Evolutionary conservation across 2,797 vertebrate genomes (phyloP).

Genomic region (Avahi laniger): DNA sequence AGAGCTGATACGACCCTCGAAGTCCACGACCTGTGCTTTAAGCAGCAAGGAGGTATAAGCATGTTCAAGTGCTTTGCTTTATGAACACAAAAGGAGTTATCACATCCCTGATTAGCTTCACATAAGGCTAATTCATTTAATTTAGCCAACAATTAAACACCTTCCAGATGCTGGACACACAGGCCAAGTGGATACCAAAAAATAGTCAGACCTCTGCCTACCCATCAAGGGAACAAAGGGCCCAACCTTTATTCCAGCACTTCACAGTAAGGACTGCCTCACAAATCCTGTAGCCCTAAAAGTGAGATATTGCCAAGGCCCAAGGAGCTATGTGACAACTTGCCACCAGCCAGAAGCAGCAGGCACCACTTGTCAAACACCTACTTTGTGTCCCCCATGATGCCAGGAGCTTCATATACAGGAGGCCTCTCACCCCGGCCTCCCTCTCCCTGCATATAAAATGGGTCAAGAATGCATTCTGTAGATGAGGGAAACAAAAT

Average conservation of each 20-base stretch:
- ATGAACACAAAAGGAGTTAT: not conserved
- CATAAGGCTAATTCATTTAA: not conserved
- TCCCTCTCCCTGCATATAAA: not conserved
- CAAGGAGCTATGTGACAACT: not conserved
- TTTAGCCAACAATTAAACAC: not conserved
- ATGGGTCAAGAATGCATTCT: not conserved
- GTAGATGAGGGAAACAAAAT: not conserved
- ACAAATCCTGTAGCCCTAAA: not conserved
- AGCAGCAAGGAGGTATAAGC: not conserved
- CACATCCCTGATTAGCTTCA: not conserved
- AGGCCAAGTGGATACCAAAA: not conserved
- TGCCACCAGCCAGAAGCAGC: not conserved
- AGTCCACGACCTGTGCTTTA: not conserved
- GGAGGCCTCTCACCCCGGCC: not conserved
- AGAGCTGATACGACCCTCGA: not conserved
- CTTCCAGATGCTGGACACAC: not conserved
- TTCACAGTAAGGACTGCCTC: not conserved
- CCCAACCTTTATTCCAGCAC: not conserved
- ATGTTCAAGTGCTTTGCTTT: not conserved
- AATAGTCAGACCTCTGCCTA: not conserved
- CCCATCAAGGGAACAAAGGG: not conserved
- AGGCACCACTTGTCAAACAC: no score
- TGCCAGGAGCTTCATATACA: not conserved
- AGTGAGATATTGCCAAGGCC: not conserved
- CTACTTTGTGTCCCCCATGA: accelerated